Evolutionary conservation across 2,797 vertebrate species (phyloP), one percentile per base, ranked within the genome.

Genomic region (Syndactyla subalaris): DNA sequence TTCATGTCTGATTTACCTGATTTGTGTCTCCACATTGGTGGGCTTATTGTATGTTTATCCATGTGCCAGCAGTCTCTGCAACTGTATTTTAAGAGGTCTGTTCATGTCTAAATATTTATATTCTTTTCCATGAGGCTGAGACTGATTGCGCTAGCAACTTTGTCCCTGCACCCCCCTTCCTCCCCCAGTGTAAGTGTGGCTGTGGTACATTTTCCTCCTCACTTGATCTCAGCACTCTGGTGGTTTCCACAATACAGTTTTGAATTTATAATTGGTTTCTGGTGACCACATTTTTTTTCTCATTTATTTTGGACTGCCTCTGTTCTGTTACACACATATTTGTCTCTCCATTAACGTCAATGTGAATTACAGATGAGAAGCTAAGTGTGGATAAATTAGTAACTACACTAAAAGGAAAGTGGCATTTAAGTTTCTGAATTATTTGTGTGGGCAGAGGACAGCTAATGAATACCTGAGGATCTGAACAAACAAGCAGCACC

Each of bases 71-170:
- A 95, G 88, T 71, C 57, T 85, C 94, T 94, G 94, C 95, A 97
- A 96, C 96, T 96, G 95, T 94, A 97, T 96, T 96, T 95, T 92
- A 92, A 94, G 96, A 96, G 94, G 88, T 76, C 94, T 96, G 89
- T 88, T 93, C 73, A 12, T 88, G 91, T 96, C 95, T 95, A 96
- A 97, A 95, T 96, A 94, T 93, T 96, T 95, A 95, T 95, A 86
- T 86, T 92, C 85, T 90, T 92, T 91, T 95, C 84, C 49, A 48
- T 79, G 92, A 93, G 84, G 41, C 91, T 93, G 83, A 88, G 93
- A 81, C 51, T 97, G 89, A 92, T 87, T 76, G 71, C 85, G 41
- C 81, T 94, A 91, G 67, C 74, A 93, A 57, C 78, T 92, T 87
- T 1, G n/a, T 92, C 92, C 63, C 59, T 67, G 32, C 14, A 27